Conservation (phyloP, 2,888 invertebrate species). For the Pseudococcus longispinus region DNA sequence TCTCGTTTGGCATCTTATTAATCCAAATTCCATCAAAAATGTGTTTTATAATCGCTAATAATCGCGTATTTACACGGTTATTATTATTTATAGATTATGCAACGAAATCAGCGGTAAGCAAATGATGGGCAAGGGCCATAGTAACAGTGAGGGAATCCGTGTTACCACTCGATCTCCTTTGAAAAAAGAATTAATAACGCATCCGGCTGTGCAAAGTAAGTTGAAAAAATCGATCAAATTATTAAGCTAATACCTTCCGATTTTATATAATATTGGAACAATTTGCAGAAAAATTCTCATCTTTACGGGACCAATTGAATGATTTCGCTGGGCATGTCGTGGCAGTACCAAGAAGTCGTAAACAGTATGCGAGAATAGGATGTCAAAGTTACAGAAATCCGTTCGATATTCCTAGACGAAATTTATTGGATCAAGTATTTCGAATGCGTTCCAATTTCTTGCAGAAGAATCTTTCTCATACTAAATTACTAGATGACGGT, state of each 20-base stretch:
- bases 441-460: slow-evolving; percentile 94
- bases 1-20: background rate
- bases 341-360: slow-evolving; percentile 69
- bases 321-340: slow-evolving; percentile 86
- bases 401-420: slow-evolving; percentile 89
- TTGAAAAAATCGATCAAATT: background rate
- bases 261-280: slow-evolving; percentile 26
- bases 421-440: slow-evolving; percentile 89
- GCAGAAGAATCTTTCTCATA: slow-evolving; percentile 77
- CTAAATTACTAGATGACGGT: slow-evolving; percentile 79
- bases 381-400: slow-evolving; percentile 87
- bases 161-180: slow-evolving; percentile 75
- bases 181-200: slow-evolving; percentile 80
- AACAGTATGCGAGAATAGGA: slow-evolving; percentile 64
- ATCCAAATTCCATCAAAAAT: background rate
- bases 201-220: slow-evolving; percentile 74
- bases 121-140: slow-evolving; percentile 57
- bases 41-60: background rate
- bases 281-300: slow-evolving; percentile 75
- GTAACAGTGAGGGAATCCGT: slow-evolving; percentile 73
- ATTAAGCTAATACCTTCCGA: background rate
- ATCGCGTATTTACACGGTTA: background rate
- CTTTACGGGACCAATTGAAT: slow-evolving; percentile 82
- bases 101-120: slow-evolving; percentile 73
- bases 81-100: slow-evolving; percentile 68